Conservation (phyloP, 2,888 invertebrate species). For the Orthosia gracilis region DNA sequence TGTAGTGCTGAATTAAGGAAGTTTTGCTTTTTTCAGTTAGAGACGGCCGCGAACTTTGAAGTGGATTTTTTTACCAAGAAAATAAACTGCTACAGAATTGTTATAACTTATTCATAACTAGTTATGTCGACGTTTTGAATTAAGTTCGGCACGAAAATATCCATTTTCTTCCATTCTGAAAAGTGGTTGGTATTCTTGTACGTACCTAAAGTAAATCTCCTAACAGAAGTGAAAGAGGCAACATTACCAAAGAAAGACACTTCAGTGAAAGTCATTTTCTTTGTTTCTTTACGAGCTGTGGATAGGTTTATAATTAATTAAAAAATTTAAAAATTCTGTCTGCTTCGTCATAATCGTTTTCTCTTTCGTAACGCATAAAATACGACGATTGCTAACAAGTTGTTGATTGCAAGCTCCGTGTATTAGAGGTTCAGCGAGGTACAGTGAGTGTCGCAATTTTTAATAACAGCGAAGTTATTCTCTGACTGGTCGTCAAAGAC, state of each 20-base stretch:
- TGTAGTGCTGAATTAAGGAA: conserved; percentile 54
- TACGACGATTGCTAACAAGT: not conserved
- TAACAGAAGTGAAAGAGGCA: not conserved
- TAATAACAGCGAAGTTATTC: not conserved
- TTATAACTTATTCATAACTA: conserved; percentile 43
- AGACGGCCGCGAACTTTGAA: conserved; percentile 47
- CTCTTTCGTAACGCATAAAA: not conserved
- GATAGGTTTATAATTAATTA: too few relatives aligned
- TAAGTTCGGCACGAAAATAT: not conserved
- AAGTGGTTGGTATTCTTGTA: not conserved
- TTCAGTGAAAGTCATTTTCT: not conserved
- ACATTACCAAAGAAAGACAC: not conserved
- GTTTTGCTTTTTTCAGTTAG: conserved; percentile 52
- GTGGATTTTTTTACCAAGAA: conserved; percentile 40
- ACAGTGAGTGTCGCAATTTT: not conserved
- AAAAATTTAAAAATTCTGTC: not conserved
- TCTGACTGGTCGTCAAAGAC: not conserved
- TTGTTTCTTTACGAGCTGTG: not conserved
- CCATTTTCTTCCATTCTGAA: not conserved
- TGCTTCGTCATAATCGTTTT: not conserved
- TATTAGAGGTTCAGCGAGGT: not conserved
- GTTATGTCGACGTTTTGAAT: conserved; percentile 35
- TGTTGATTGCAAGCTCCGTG: not conserved
- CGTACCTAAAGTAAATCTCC: not conserved
- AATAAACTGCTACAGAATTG: conserved; percentile 26